A percentile compares a stretch with the other conserved stretches of the same genome.
These are phyloP conservation scores for Heliconius hewitsoni DNA, from an alignment of 1,140 invertebrate species.

Conservation along the genomic window DNA sequence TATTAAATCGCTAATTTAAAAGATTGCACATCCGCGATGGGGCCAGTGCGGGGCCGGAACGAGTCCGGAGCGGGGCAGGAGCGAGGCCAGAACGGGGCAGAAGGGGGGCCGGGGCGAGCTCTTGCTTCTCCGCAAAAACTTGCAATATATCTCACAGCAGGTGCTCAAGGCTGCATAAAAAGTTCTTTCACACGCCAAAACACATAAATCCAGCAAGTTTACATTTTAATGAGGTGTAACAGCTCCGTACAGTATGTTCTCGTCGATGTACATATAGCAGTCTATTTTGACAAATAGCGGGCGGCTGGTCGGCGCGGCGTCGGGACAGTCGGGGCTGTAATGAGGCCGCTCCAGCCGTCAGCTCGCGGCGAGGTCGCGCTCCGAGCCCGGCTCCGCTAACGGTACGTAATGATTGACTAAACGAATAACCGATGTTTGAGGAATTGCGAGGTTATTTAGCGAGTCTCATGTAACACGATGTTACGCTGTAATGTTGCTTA, in stretches of 20 bases:
- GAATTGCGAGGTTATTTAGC: conserved; percentile 19
- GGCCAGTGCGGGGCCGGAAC: too few species aligned
- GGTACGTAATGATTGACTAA: conserved; percentile 38
- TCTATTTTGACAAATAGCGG: conserved; percentile 56
- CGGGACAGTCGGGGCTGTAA: conserved; percentile 11
- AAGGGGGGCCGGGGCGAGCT: not conserved
- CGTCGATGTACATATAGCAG: conserved; percentile 34
- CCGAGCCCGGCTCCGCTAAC: conserved; percentile 28
- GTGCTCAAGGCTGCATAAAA: conserved; percentile 31
- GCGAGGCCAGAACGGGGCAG: too few species aligned
- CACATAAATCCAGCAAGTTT: not conserved
- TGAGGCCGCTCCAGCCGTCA: conserved; percentile 11
- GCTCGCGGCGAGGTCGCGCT: conserved; percentile 40
- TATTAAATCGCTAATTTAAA: conserved; percentile 16
- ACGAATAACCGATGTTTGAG: conserved; percentile 35
- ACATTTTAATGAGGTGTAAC: not conserved
- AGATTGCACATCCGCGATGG: conserved; percentile 23
- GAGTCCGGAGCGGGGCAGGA: too few species aligned
- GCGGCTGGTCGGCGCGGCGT: conserved; percentile 30
- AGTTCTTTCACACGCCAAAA: conserved; percentile 36
- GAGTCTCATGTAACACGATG: conserved; percentile 14
- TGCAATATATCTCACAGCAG: conserved; percentile 43
- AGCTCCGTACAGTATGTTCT: not conserved
- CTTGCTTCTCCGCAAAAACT: conserved; percentile 32
- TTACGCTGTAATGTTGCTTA: conserved; percentile 4